phyloP scores from a whole-genome alignment of 1,140 invertebrate species.

The Drosophila trapezifrons region DNA sequence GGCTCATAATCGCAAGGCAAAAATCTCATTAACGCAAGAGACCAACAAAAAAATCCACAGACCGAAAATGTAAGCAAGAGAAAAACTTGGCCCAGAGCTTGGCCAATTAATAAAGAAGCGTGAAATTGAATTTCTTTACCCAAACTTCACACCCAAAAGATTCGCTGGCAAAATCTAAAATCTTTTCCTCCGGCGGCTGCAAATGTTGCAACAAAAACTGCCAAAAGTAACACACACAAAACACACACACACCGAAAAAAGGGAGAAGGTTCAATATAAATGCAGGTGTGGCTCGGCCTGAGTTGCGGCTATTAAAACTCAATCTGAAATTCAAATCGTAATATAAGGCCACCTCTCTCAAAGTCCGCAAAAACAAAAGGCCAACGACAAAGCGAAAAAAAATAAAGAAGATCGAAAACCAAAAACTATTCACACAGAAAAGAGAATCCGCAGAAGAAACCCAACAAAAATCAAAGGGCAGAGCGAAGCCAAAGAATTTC shows the following conservation, averaged over 20 bases:
- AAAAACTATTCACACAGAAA: conserved; percentile 63
- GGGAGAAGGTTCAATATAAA: conserved; percentile 21
- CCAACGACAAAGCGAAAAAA: conserved; percentile 52
- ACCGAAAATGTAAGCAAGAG: conserved; percentile 14
- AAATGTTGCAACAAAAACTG: conserved; percentile 46
- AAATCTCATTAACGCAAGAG: conserved; percentile 75
- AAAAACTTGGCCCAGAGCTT: conserved; percentile 48
- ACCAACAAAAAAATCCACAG: conserved; percentile 22
- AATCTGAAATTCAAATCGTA: conserved; percentile 83
- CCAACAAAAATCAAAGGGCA: conserved; percentile 59
- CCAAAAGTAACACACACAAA: conserved; percentile 64
- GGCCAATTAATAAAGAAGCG: conserved; percentile 83
- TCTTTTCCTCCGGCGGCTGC: conserved; percentile 35
- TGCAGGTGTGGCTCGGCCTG: conserved; percentile 74
- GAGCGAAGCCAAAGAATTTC: conserved; percentile 62
- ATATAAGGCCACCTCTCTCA: conserved; percentile 61
- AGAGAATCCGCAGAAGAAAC: conserved; percentile 7
- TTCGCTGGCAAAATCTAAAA: conserved; percentile 28
- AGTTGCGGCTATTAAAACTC: conserved; percentile 78
- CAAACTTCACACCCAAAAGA: conserved; percentile 71
- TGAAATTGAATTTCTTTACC: conserved; percentile 79
- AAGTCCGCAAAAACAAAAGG: conserved; percentile 51
- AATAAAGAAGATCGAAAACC: conserved; percentile 18
- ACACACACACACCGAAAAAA: conserved; percentile 23
- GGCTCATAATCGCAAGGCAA: conserved; percentile 64